Conservation (phyloP, 2,797 vertebrate genomes). For the Clarias pachynema region DNA sequence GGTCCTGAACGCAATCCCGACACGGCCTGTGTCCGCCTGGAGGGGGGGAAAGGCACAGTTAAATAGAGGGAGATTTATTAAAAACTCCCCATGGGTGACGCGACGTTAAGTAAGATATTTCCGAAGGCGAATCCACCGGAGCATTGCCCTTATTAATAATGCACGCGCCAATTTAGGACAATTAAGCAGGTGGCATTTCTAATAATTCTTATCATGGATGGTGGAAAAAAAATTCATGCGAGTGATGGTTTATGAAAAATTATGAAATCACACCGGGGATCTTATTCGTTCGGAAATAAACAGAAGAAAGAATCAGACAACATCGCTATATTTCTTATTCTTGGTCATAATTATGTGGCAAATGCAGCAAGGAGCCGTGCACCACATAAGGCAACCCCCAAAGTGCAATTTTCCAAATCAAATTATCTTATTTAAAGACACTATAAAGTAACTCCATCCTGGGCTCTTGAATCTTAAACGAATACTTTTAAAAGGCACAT, state of each 20-base stretch:
- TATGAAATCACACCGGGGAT: conserved; percentile 16
- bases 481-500: conserved; percentile 41
- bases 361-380: background rate
- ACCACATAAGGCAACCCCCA: conserved; percentile 5
- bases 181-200: conserved; percentile 89
- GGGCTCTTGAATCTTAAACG: conserved; percentile 46
- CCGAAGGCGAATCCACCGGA: conserved; percentile 77
- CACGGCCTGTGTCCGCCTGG: conserved; percentile 88
- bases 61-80: conserved; percentile 98
- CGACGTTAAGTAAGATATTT: conserved; percentile 89
- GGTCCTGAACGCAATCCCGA: conserved; percentile 95
- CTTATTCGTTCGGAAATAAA: background rate
- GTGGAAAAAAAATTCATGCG: conserved; percentile 69
- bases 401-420: conserved; percentile 26
- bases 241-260: conserved; percentile 49
- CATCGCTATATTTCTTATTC: conserved; percentile 9
- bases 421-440: conserved; percentile 36
- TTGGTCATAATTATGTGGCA: conserved; percentile 13
- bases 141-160: conserved; percentile 85
- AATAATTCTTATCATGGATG: conserved; percentile 67
- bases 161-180: conserved; percentile 81
- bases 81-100: conserved; percentile 88
- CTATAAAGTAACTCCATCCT: conserved; percentile 32
- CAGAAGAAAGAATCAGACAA: background rate
- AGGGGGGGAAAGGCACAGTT: conserved; percentile 87